Evolutionary conservation across 2,888 invertebrate species (phyloP).

Genomic region (Mythimna ferrago): DNA sequence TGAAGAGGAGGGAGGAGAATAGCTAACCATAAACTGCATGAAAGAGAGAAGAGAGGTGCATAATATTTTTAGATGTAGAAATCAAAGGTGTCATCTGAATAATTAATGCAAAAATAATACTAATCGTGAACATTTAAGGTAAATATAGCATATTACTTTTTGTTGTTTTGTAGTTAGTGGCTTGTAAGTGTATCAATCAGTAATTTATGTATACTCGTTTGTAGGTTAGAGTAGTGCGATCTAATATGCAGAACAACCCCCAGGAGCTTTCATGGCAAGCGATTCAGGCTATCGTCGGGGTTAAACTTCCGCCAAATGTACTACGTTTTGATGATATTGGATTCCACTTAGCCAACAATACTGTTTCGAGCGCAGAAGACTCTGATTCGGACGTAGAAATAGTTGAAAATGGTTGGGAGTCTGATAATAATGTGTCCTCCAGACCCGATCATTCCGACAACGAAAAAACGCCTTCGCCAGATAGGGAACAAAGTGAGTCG

Average conservation of each 20-base stretch:
- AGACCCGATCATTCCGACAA: slow-evolving; percentile 88
- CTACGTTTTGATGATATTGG: slow-evolving; percentile 90
- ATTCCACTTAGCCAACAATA: slow-evolving; percentile 87
- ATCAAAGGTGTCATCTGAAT: slow-evolving; percentile 86
- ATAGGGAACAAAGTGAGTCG: slow-evolving; percentile 86
- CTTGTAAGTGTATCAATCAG: slow-evolving; percentile 71
- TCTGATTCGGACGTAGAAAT: slow-evolving; percentile 90
- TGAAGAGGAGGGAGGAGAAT: slow-evolving; percentile 13
- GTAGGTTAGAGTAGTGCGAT: slow-evolving; percentile 91
- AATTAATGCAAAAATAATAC: slow-evolving; percentile 76
- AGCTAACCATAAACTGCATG: slow-evolving; percentile 29
- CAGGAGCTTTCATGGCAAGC: slow-evolving; percentile 91
- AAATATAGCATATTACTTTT: slow-evolving; percentile 70
- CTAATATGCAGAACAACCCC: slow-evolving; percentile 91
- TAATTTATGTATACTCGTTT: slow-evolving; percentile 88
- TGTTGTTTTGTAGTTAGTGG: slow-evolving; percentile 60
- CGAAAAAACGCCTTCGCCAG: slow-evolving; percentile 84
- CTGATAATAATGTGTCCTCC: slow-evolving; percentile 87
- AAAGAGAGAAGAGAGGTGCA: slow-evolving; percentile 63
- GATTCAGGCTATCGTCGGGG: slow-evolving; percentile 90
- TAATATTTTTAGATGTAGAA: slow-evolving; percentile 91
- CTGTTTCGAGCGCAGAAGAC: slow-evolving; percentile 86
- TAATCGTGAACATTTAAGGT: slow-evolving; percentile 85
- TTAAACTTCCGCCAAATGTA: slow-evolving; percentile 89
- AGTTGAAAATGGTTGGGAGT: slow-evolving; percentile 89